Conservation (phyloP, 2,797 vertebrate species). For the Philypnodon macrostomus region DNA sequence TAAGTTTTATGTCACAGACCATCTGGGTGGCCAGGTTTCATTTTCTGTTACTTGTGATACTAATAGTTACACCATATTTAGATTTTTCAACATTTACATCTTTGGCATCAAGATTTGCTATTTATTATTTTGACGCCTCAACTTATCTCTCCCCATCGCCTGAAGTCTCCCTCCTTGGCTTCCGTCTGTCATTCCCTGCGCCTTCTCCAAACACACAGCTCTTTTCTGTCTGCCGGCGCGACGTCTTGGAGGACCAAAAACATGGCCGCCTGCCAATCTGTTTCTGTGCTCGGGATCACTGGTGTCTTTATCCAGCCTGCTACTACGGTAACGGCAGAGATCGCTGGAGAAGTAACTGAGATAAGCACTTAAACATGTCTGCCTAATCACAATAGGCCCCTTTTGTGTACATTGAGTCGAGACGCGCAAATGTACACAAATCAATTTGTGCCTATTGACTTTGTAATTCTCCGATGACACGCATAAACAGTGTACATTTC, state of each 20-base stretch:
- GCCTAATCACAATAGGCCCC: conserved; percentile 38
- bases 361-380: conserved; percentile 26
- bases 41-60: no score
- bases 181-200: conserved; percentile 45
- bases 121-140: background rate
- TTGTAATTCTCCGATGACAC: conserved; percentile 21
- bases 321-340: conserved; percentile 12
- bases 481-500: conserved; percentile 18
- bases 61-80: no score
- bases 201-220: conserved; percentile 61
- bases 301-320: conserved; percentile 60
- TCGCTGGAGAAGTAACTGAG: conserved; percentile 21
- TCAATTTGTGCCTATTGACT: conserved; percentile 54
- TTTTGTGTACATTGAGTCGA: background rate
- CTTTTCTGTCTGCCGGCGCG: conserved; percentile 55
- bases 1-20: no score
- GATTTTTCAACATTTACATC: background rate
- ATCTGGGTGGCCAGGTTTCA: no score
- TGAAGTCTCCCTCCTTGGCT: conserved; percentile 10
- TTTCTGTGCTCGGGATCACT: conserved; percentile 63
- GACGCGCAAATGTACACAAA: conserved; percentile 35
- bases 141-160: conserved; percentile 10
- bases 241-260: conserved; percentile 56
- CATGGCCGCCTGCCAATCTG: conserved; percentile 67
- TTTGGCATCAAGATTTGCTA: background rate